These are phyloP conservation scores for Portevinia maculata DNA, from an alignment of 2,888 invertebrate genomes.

Conservation along the genomic window DNA sequence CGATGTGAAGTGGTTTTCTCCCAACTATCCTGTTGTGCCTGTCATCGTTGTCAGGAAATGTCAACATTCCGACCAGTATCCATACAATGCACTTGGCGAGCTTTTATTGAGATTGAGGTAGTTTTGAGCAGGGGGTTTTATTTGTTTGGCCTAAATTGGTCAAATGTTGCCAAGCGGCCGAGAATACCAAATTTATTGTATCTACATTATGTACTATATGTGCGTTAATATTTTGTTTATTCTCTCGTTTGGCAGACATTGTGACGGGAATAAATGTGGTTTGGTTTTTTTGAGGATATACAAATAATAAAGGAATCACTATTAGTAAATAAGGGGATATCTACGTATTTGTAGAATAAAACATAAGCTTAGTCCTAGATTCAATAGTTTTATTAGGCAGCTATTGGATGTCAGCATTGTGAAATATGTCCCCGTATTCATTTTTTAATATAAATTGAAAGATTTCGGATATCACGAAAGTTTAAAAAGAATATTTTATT, in stretches of 20 bases:
- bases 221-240: constrained; percentile 7
- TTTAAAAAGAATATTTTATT: background rate
- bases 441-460: constrained; percentile 5
- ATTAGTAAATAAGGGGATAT: background rate
- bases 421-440: constrained; percentile 12
- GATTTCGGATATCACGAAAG: background rate
- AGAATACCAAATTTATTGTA: constrained; percentile 30
- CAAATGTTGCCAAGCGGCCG: constrained; percentile 12
- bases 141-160: constrained; percentile 26
- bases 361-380: constrained; percentile 16
- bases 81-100: constrained; percentile 41
- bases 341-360: constrained; percentile 38
- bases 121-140: too few relatives aligned
- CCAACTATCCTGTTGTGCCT: constrained; percentile 21
- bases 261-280: constrained; percentile 28
- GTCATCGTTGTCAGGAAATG: constrained; percentile 57
- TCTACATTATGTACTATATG: too few relatives aligned
- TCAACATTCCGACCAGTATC: constrained; percentile 18
- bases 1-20: constrained; percentile 40
- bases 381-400: constrained; percentile 7
- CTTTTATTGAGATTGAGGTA: constrained; percentile 40
- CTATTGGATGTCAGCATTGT: background rate
- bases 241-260: constrained; percentile 36
- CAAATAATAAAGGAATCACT: background rate
- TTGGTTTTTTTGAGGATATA: background rate